Evolutionary conservation across 2,797 vertebrate genomes (phyloP).

Genomic region (Scarus forsteni): DNA sequence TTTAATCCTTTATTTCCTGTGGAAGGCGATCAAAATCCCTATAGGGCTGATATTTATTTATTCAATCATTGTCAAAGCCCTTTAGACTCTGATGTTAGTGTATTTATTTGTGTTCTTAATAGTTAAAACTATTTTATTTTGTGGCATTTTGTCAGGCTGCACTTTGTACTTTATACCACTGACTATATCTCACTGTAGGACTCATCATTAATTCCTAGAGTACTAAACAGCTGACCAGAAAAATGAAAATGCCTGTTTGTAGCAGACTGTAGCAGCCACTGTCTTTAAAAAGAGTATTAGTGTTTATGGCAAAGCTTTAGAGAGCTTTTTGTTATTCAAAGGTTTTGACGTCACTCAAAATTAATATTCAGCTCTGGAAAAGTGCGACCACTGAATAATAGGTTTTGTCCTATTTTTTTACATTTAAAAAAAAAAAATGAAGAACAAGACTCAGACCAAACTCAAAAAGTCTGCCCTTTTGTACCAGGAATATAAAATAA

Average conservation of each 20-base stretch:
- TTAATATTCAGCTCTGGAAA: too few relatives aligned
- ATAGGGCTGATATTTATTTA: slow-evolving; percentile 46
- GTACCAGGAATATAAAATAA: too few relatives aligned
- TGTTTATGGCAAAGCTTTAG: not conserved
- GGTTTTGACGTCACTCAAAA: too few relatives aligned
- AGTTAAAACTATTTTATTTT: slow-evolving; percentile 46
- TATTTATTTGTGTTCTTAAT: slow-evolving; percentile 71
- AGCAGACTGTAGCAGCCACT: not conserved
- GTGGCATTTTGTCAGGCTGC: slow-evolving; percentile 42
- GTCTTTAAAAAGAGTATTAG: not conserved
- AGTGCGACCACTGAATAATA: too few relatives aligned
- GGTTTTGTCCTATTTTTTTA: too few relatives aligned
- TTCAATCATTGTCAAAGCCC: slow-evolving; percentile 20
- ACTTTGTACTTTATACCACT: slow-evolving; percentile 50
- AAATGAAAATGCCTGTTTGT: not conserved
- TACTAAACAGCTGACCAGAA: slow-evolving; percentile 1
- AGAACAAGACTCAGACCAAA: too few relatives aligned
- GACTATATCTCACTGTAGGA: slow-evolving; percentile 11
- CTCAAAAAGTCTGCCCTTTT: too few relatives aligned
- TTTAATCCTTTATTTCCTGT: slow-evolving; percentile 61
- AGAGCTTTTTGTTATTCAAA: too few relatives aligned
- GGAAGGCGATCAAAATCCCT: slow-evolving; percentile 56
- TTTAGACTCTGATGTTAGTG: slow-evolving; percentile 46
- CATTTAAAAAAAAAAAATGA: too few relatives aligned
- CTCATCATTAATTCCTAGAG: slow-evolving; percentile 18